These are phyloP conservation scores for Leiothrix lutea DNA, from an alignment of 2,113 vertebrate genomes.

Conservation along the genomic window DNA sequence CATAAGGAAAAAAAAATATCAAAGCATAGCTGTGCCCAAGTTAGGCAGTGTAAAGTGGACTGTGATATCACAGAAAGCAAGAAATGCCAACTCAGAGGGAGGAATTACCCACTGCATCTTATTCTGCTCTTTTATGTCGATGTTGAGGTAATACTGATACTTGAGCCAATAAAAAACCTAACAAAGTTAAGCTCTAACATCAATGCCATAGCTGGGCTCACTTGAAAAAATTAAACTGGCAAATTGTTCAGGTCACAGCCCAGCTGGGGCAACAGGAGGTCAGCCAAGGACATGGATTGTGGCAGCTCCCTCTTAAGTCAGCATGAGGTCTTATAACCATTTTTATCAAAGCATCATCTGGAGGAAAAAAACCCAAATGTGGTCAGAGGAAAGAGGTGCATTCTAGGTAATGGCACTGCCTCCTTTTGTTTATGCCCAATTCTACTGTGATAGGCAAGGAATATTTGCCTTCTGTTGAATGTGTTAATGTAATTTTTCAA, in stretches of 20 bases:
- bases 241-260: not conserved
- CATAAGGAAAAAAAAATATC: not conserved
- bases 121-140: not conserved
- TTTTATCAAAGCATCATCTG: not conserved
- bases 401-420: not conserved
- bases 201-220: not conserved
- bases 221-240: not conserved
- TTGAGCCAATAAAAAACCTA: not conserved
- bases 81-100: not conserved
- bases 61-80: not conserved
- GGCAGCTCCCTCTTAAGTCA: slow-evolving; percentile 17
- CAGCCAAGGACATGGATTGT: not conserved
- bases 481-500: not conserved
- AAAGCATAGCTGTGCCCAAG: not conserved
- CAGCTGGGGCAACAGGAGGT: not conserved
- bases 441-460: not conserved
- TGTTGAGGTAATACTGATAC: not conserved
- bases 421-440: not conserved
- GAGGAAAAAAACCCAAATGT: not conserved
- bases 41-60: not conserved
- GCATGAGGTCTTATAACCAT: not conserved
- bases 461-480: not conserved
- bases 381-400: not conserved
- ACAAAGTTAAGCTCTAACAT: not conserved
- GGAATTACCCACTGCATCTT: not conserved